Base-by-base conservation (phyloP, 2,797 vertebrate genomes). In the Champsocephalus esox region DNA sequence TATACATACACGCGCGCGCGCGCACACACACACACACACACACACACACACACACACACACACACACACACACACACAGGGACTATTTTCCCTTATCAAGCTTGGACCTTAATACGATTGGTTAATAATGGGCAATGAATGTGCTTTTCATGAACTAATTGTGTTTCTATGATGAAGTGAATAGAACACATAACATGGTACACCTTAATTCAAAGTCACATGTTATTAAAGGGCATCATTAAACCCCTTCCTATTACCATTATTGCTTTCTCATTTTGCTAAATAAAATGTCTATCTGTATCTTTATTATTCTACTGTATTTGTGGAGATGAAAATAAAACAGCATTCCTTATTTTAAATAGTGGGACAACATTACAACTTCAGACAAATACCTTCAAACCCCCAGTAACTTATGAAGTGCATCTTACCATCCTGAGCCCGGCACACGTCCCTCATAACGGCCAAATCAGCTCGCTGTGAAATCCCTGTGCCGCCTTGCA, bases 401-500 rank as follows among this genome's bases (percentile, higher is more conserved):
- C 21, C 59, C 62, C 55, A 19, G 3, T 0, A 90, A 92, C 80
- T 90, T 91, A 10, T 38, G 10, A 60, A 75, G 79, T 45, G 80
- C 79, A 66, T 41, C 87, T 89, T 81, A 91, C 91, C 88, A 21
- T 73, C 63, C 63, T 10, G 65, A 73, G 63, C 56, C 12, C 73
- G 19, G 61, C 57, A 43, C 87, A 71, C 61, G 21, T 80, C 52
- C 77, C 52, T 79, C 56, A 85, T 73, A 19, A 64, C 43, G 5
- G 46, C 46, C 66, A 52, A 45, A 73, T 12, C 51, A 9, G 71
- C 70, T 48, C 19, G 41, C 10, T 14, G 45, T 66, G 19, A 75
- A 72, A 62, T 73, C 75, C 73, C 68, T 43, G n/a, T 41, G 67
- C 52, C 49, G 12, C 34, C 70, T 57, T 46, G 64, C 57, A 43